phyloP scores from a whole-genome alignment of 1,140 invertebrate species.

The Macrosteles quadrilineatus region DNA sequence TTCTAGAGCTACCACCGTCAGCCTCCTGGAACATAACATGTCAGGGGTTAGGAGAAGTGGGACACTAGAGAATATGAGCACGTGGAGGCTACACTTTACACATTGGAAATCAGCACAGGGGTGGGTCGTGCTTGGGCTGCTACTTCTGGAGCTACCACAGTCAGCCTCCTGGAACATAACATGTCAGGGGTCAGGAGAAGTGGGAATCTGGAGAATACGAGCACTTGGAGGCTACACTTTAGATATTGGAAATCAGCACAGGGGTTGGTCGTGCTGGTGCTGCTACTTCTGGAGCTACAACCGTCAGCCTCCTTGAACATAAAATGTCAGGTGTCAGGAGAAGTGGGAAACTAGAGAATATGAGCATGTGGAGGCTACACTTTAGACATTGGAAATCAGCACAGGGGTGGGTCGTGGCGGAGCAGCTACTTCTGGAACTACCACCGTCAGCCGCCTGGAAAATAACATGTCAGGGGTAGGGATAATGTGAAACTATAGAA shows the following conservation, averaged over 20 bases:
- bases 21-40: too few species aligned
- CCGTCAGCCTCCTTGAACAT: constrained; percentile 49
- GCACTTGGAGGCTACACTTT: too few species aligned
- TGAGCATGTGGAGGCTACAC: neutral
- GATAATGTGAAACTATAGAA: too few species aligned
- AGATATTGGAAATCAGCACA: constrained; percentile 60
- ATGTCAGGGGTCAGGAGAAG: constrained; percentile 51
- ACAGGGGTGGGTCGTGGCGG: constrained; percentile 62
- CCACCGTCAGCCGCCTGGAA: constrained; percentile 53
- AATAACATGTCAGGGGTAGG: too few species aligned
- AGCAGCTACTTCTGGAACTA: constrained; percentile 60
- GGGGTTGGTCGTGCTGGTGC: constrained; percentile 62
- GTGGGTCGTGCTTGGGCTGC: constrained; percentile 62
- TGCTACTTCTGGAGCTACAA: constrained; percentile 62
- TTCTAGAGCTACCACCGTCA: too few species aligned
- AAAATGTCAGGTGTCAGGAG: too few species aligned
- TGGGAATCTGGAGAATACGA: too few species aligned
- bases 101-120: constrained; percentile 59
- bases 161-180: constrained; percentile 45
- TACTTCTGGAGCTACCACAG: constrained; percentile 60
- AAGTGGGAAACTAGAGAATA: too few species aligned
- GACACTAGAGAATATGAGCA: constrained; percentile 57
- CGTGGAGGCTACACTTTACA: constrained; percentile 52
- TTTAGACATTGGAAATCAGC: constrained; percentile 52
- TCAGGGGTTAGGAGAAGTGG: constrained; percentile 54